Percentiles rank a stretch among this genome's conserved stretches.
Conservation (phyloP, 2,113 vertebrate species). For the Talpa occidentalis region DNA sequence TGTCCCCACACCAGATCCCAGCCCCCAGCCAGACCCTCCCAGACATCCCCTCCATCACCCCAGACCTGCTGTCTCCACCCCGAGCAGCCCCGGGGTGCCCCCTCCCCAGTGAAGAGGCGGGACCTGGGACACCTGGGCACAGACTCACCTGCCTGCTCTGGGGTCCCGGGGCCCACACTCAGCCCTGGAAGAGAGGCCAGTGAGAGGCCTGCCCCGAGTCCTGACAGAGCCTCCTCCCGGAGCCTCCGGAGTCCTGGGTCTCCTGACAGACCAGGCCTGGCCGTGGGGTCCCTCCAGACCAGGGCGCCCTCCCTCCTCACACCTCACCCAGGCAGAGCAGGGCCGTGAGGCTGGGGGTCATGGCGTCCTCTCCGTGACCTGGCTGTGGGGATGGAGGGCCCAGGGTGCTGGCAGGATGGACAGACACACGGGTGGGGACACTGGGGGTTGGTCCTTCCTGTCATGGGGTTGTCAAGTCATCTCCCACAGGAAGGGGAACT, state of each 20-base stretch:
- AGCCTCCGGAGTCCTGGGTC: too few relatives aligned
- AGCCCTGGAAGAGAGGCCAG: too few relatives aligned
- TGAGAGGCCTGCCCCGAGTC: too few relatives aligned
- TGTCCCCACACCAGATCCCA: fast-evolving
- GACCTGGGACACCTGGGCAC: neutral
- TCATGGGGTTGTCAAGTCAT: too few relatives aligned
- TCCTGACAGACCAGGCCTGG: too few relatives aligned
- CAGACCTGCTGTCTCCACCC: neutral
- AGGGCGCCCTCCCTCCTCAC: neutral
- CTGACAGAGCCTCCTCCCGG: too few relatives aligned
- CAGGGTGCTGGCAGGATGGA: neutral
- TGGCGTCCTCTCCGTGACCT: neutral
- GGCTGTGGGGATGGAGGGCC: neutral
- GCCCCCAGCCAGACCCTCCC: neutral
- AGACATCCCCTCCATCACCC: neutral
- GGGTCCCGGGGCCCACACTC: neutral
- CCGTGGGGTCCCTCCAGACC: too few relatives aligned
- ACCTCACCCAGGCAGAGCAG: neutral
- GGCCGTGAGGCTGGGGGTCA: neutral
- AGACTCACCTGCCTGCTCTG: neutral
- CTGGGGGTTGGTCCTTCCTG: too few relatives aligned
- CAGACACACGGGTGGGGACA: neutral
- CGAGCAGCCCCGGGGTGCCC: too few relatives aligned
- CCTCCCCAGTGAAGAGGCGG: neutral
- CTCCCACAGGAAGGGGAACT: too few relatives aligned